Evolutionary conservation across 2,888 invertebrate genomes (phyloP).

Genomic region (Embidobia sp.): DNA sequence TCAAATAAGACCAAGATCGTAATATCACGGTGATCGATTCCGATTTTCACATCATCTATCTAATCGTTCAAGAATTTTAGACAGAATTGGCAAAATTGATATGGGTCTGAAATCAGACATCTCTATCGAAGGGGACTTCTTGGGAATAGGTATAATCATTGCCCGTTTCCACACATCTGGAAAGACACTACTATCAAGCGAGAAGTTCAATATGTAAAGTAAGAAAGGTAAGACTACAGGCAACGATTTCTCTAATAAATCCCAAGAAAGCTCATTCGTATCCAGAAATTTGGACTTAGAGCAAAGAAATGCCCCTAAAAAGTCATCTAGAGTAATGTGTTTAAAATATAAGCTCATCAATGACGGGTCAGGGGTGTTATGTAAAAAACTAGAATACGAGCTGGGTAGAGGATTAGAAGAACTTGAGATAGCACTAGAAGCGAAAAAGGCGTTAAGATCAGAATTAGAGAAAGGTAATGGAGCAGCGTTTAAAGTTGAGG

Average conservation of each 20-base stretch:
- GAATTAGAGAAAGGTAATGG: too few species aligned
- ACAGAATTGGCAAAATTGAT: background rate
- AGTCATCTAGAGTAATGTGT: background rate
- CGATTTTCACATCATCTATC: too few species aligned
- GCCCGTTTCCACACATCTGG: too few species aligned
- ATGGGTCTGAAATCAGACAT: background rate
- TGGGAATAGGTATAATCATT: too few species aligned
- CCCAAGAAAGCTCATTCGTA: background rate
- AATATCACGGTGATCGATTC: too few species aligned
- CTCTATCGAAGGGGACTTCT: too few species aligned
- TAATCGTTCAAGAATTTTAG: background rate
- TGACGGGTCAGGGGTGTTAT: background rate
- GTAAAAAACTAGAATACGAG: too few species aligned
- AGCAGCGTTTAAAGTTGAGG: too few species aligned
- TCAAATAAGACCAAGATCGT: too few species aligned
- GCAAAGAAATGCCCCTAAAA: background rate
- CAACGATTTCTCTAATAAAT: background rate
- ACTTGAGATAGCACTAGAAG: too few species aligned
- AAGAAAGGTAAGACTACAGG: background rate
- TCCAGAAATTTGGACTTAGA: background rate
- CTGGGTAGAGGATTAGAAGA: too few species aligned
- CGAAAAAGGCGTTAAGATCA: background rate
- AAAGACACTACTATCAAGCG: background rate
- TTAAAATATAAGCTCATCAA: background rate
- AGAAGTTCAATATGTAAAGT: background rate